phyloP scores from a whole-genome alignment of 2,797 vertebrate genomes.

The Epinephelus malabaricus region DNA sequence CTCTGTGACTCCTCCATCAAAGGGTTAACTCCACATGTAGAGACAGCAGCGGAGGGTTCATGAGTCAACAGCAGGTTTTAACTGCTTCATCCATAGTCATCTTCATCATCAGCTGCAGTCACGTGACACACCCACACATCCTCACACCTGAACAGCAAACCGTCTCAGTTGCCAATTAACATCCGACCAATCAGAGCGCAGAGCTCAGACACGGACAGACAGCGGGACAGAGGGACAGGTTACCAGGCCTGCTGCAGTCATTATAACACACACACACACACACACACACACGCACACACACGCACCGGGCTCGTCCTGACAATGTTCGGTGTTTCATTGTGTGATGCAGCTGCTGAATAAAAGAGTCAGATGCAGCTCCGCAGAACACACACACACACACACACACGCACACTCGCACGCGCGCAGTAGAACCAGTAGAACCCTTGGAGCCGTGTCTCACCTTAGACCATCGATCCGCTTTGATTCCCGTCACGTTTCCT shows the following conservation, averaged over 20 bases:
- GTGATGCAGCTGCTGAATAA: slow-evolving; percentile 7
- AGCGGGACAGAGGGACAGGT: neutral
- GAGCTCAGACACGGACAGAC: neutral
- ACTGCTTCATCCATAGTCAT: no score
- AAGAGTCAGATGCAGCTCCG: slow-evolving; percentile 9
- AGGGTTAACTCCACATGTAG: no score
- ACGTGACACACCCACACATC: no score
- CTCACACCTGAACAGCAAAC: no score
- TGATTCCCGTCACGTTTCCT: slow-evolving; percentile 45
- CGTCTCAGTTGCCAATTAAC: slow-evolving; percentile 6
- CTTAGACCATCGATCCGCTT: slow-evolving; percentile 45
- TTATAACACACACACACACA: no score
- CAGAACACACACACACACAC: no score
- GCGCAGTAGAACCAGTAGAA: neutral
- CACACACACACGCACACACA: no score
- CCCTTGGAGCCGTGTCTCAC: slow-evolving; percentile 31
- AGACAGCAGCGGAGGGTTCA: no score
- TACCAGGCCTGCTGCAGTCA: no score
- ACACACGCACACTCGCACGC: neutral
- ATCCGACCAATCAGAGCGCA: slow-evolving; percentile 27
- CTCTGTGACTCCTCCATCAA: no score
- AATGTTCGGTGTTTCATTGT: slow-evolving; percentile 7
- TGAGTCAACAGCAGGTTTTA: no score
- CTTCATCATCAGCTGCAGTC: no score
- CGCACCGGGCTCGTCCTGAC: neutral